phyloP scores from a whole-genome alignment of 2,113 vertebrate species.

The Salvator merianae region DNA sequence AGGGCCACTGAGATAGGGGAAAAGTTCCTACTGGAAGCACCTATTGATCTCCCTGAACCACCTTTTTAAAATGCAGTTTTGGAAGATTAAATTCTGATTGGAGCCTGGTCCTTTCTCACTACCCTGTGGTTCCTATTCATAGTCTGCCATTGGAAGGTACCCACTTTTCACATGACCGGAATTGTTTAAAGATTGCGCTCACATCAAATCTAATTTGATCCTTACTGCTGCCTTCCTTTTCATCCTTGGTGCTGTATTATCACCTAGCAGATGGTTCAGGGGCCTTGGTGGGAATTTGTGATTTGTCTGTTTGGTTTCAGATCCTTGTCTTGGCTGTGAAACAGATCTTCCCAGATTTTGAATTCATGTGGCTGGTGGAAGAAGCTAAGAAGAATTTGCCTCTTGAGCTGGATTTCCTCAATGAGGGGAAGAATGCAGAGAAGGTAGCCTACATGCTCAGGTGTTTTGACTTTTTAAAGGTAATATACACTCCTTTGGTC shows the following conservation, averaged over 20 bases:
- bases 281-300: slow-evolving; percentile 15
- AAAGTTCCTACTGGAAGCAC: no score
- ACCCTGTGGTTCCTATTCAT: no score
- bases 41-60: no score
- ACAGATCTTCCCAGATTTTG: slow-evolving; percentile 94
- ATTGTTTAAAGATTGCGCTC: no score
- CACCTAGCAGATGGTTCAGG: not conserved
- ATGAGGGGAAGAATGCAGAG: slow-evolving; percentile 95
- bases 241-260: not conserved
- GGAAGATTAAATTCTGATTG: no score
- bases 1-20: no score
- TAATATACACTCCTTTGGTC: slow-evolving; percentile 45
- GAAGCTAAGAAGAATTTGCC: slow-evolving; percentile 98
- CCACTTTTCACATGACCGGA: no score
- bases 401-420: slow-evolving; percentile 93
- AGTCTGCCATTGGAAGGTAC: no score
- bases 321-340: slow-evolving; percentile 85
- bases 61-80: no score
- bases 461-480: slow-evolving; percentile 88
- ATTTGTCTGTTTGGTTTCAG: slow-evolving; percentile 69
- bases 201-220: not conserved
- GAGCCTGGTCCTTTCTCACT: no score
- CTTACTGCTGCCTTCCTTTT: not conserved
- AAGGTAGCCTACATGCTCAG: slow-evolving; percentile 86
- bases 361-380: slow-evolving; percentile 97